Percentiles rank a stretch among this genome's conserved stretches.
These are phyloP conservation scores for Salvelinus namaycush DNA, from an alignment of 2,113 vertebrate species.

Conservation along the genomic window DNA sequence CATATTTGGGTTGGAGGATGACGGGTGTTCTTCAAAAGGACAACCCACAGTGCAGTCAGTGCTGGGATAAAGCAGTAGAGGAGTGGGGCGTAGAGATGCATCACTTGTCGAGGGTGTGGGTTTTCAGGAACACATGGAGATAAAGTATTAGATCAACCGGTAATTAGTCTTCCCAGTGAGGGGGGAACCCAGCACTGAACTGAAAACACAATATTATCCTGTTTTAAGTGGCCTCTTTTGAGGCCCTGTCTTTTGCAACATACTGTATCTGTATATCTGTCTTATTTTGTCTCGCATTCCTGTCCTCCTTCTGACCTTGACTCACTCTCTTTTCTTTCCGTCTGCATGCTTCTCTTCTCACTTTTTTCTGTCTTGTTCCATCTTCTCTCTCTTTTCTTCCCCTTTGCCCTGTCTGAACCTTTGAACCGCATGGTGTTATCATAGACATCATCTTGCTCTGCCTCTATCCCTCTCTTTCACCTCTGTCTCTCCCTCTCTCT, in stretches of 20 bases:
- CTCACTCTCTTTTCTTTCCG: conserved; percentile 22
- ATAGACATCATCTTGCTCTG: too few relatives aligned
- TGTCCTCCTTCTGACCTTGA: background rate
- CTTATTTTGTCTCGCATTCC: conserved; percentile 10
- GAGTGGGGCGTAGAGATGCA: conserved; percentile 20
- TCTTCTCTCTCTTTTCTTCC: conserved; percentile 22
- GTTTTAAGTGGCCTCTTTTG: conserved; percentile 55
- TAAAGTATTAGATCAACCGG: conserved; percentile 65
- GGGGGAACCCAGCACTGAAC: conserved; percentile 63
- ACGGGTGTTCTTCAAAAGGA: conserved; percentile 44
- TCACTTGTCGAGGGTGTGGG: conserved; percentile 60
- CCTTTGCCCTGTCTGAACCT: too few relatives aligned
- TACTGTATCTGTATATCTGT: conserved; percentile 8
- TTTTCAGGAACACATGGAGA: conserved; percentile 54
- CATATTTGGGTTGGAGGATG: conserved; percentile 63
- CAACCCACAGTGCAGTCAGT: background rate
- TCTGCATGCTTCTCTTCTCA: conserved; percentile 25
- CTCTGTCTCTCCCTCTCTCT: background rate
- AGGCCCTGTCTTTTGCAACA: conserved; percentile 30
- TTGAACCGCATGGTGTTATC: too few relatives aligned
- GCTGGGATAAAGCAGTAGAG: conserved; percentile 10
- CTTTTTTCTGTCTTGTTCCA: conserved; percentile 32
- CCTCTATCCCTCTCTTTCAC: background rate
- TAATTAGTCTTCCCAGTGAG: conserved; percentile 64
- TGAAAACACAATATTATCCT: conserved; percentile 57